Percentiles rank a stretch among this genome's conserved stretches.
These are phyloP conservation scores for Benthosema pterotum DNA, from an alignment of 2,797 vertebrate genomes.

Conservation along the genomic window DNA sequence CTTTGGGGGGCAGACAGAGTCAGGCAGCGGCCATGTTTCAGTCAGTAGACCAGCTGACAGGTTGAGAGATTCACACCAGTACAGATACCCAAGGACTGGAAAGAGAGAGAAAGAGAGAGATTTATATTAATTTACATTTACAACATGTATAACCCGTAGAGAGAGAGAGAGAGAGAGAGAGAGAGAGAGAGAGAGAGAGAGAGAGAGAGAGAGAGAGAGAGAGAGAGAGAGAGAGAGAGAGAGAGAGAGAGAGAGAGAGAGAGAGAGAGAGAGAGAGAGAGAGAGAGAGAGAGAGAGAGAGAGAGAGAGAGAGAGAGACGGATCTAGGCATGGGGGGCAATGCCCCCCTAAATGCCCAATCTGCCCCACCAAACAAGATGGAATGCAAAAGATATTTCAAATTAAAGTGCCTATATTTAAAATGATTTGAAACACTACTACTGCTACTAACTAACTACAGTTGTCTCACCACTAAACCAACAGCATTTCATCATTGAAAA, in stretches of 20 bases:
- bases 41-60: constrained; percentile 33
- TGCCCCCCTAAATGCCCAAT: too few species aligned
- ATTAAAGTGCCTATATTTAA: too few species aligned
- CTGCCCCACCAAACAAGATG: too few species aligned
- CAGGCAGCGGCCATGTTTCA: constrained; percentile 36
- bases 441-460: too few species aligned
- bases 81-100: neutral
- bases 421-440: too few species aligned
- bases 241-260: too few species aligned
- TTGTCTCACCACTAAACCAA: too few species aligned
- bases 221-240: neutral
- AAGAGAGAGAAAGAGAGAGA: neutral
- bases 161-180: neutral
- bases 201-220: neutral
- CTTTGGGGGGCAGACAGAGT: neutral
- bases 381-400: too few species aligned
- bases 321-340: too few species aligned
- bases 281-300: too few species aligned
- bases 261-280: neutral
- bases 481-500: too few species aligned
- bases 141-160: constrained; percentile 12
- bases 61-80: constrained; percentile 22
- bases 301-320: too few species aligned
- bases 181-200: neutral
- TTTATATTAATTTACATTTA: constrained; percentile 3